These are phyloP conservation scores for Elysia crispata DNA, from an alignment of 2,888 invertebrate genomes.

Conservation along the genomic window DNA sequence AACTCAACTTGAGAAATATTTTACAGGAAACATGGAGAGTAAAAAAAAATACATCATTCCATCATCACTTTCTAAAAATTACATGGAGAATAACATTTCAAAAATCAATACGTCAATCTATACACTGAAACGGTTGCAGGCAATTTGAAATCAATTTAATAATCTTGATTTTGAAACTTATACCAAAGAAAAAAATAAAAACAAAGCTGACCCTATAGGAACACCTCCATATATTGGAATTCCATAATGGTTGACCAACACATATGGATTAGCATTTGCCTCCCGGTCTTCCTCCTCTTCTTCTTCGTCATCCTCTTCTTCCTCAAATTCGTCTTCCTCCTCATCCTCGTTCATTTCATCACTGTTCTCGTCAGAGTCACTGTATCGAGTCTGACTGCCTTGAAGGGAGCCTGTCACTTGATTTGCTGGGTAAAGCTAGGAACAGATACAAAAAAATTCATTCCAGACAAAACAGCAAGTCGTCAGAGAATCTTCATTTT, in stretches of 20 bases:
- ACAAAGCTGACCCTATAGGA: conserved; percentile 11
- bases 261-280: conserved; percentile 10
- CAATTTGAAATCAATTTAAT: too few relatives aligned
- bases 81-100: too few relatives aligned
- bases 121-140: too few relatives aligned
- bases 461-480: too few relatives aligned
- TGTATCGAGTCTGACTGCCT: background rate
- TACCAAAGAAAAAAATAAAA: background rate
- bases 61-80: too few relatives aligned
- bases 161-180: conserved; percentile 29
- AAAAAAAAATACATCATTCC: too few relatives aligned
- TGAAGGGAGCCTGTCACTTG: background rate
- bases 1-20: too few relatives aligned
- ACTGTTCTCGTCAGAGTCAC: conserved; percentile 45
- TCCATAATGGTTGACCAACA: conserved; percentile 56
- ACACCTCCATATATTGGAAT: conserved; percentile 61
- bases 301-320: conserved; percentile 51
- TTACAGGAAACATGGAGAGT: too few relatives aligned
- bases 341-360: conserved; percentile 58
- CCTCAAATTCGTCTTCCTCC: conserved; percentile 53
- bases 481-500: too few relatives aligned
- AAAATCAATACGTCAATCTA: too few relatives aligned
- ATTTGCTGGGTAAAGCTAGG: conserved; percentile 60
- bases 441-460: too few relatives aligned
- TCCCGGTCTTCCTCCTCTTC: background rate